Evolutionary conservation across 2,888 invertebrate species (phyloP), one percentile per base, ranked within the genome.

Genomic region (Cepaea hortensis): DNA sequence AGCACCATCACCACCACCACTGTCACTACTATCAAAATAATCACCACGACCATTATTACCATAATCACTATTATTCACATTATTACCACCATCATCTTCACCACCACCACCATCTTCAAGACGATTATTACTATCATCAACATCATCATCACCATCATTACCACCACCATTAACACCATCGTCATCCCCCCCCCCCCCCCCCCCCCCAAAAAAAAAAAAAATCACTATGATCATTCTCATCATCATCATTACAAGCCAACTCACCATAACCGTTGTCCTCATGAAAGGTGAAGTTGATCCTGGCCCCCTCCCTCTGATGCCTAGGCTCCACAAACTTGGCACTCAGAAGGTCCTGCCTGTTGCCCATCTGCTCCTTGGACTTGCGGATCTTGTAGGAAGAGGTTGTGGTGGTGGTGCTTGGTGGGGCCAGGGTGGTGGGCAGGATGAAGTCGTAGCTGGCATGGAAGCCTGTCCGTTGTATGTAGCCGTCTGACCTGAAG

Each of bases 401-500:
- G 11, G 84, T 18, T 18, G 85, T 75, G 13, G 82, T 79, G 18
- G 87, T 65, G 50, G 85, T 84, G 35, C 87, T 85, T 18, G 88
- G 55, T 46, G 85, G 79, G 11, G 84, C 15, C 18, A 88, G 84
- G 23, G 88, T 88, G 4, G 86, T 48, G 15, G 88, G 88, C 61
- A 87, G 89, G 50, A 91, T 62, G 84, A 93, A 92, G 79, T 86
- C 90, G 88, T 92, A 93, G 23, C 91, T 91, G 18, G 93, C 93
- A 86, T 93, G 93, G 87, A 93, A 93, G 0, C 93, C 93, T 7
- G 91, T 91, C 9, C 91, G 88, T 87, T 92, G 92, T 23, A 91
- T 91, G 62, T 91, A 90, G 48, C 90, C 90, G 89, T 94, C 93
- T 1, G 93, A 92, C 15, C 84, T 87, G 87, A 94, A 93, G 62